Conservation (phyloP, 1,140 invertebrate genomes). For the Aphidius ervi region DNA sequence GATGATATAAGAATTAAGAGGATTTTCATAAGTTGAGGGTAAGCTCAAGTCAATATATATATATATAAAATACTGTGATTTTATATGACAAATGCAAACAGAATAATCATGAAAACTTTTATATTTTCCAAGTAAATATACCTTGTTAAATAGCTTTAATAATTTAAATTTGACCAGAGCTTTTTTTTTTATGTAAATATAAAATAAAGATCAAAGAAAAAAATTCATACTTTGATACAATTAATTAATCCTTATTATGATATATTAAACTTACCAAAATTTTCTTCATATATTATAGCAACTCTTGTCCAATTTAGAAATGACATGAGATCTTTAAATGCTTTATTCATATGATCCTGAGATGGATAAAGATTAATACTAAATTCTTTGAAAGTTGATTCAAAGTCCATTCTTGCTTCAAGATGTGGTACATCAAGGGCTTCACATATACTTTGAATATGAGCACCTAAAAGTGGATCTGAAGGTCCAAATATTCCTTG, state of each 20-base stretch:
- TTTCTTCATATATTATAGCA: constrained; percentile 89
- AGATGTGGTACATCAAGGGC: constrained; percentile 85
- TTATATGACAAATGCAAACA: too few relatives aligned
- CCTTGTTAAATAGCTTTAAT: too few relatives aligned
- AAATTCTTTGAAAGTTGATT: constrained; percentile 67
- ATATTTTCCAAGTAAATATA: too few relatives aligned
- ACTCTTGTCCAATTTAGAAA: constrained; percentile 92
- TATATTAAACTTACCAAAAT: constrained; percentile 60
- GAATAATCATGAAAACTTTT: too few relatives aligned
- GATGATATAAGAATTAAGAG: too few relatives aligned
- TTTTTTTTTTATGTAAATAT: too few relatives aligned
- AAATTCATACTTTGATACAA: background rate
- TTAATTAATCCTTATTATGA: constrained; percentile 1
- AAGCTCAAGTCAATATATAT: too few relatives aligned
- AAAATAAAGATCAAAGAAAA: constrained; percentile 7
- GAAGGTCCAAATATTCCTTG: constrained; percentile 87
- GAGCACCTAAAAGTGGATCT: constrained; percentile 74
- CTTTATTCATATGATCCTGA: constrained; percentile 75
- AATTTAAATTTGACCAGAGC: too few relatives aligned
- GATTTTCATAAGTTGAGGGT: too few relatives aligned
- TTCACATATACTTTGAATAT: constrained; percentile 86
- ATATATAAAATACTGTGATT: too few relatives aligned
- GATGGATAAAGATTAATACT: constrained; percentile 89
- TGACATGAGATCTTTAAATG: constrained; percentile 81
- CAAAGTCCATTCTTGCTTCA: constrained; percentile 72